A percentile compares a stretch with the other conserved stretches of the same genome.
Evolutionary conservation across 2,888 invertebrate species (phyloP).

Genomic region (Entomobrya proxima): DNA sequence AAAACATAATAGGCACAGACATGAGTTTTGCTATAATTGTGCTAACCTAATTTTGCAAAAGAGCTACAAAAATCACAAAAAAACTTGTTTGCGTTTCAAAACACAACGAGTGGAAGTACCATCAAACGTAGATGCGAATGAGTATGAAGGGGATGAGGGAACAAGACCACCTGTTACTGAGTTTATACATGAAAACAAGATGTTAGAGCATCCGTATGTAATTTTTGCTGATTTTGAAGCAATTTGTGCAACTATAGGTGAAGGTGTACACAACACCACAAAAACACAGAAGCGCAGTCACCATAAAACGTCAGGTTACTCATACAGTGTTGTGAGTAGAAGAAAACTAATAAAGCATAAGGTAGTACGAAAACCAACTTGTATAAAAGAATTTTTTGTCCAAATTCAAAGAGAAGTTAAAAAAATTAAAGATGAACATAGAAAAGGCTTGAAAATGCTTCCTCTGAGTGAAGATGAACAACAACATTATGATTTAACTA

Average conservation of each 20-base stretch:
- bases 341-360: not conserved
- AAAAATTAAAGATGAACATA: not conserved
- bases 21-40: conserved; percentile 53
- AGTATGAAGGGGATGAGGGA: not conserved
- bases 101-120: conserved; percentile 7
- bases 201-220: conserved; percentile 26
- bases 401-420: not conserved
- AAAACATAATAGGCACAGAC: not conserved
- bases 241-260: not conserved
- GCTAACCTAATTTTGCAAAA: conserved; percentile 15
- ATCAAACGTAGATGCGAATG: not conserved
- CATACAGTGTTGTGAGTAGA: not conserved
- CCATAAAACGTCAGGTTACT: conserved; percentile 8
- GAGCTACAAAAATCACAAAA: not conserved
- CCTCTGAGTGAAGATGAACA: not conserved
- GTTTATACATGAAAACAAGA: not conserved
- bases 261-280: not conserved
- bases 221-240: conserved; percentile 48
- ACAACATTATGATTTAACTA: not conserved
- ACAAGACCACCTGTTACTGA: too few species aligned
- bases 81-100: conserved; percentile 12
- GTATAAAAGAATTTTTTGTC: not conserved
- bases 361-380: not conserved
- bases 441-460: not conserved
- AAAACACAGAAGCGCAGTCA: not conserved